These are phyloP conservation scores for Phyllopteryx taeniolatus DNA, from an alignment of 2,113 vertebrate species.

Conservation along the genomic window DNA sequence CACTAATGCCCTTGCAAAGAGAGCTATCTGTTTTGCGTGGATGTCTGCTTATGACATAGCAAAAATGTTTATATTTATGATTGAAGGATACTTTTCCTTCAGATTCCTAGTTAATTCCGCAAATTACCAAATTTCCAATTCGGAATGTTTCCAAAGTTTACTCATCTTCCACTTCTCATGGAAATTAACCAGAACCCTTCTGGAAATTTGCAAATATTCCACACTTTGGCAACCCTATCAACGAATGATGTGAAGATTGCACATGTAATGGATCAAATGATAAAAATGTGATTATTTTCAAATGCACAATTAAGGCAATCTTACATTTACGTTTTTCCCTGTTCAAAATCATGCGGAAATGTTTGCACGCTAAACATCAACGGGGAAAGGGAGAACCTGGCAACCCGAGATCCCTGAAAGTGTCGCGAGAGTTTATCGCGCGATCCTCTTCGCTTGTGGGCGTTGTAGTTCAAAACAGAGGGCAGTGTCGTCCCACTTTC, in stretches of 20 bases:
- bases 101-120: too few relatives aligned
- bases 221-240: neutral
- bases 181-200: too few relatives aligned
- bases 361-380: neutral
- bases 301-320: neutral
- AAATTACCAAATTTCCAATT: too few relatives aligned
- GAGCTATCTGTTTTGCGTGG: too few relatives aligned
- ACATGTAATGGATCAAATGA: neutral
- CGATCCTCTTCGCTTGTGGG: constrained; percentile 18
- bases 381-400: constrained; percentile 27
- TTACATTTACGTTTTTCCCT: neutral
- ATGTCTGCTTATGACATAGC: too few relatives aligned
- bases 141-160: too few relatives aligned
- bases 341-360: neutral
- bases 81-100: too few relatives aligned
- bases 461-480: constrained; percentile 62
- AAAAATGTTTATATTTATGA: too few relatives aligned
- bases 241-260: neutral
- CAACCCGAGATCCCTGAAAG: constrained; percentile 40
- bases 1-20: too few relatives aligned
- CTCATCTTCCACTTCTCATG: too few relatives aligned
- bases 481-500: constrained; percentile 28
- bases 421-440: constrained; percentile 43
- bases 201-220: neutral
- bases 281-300: neutral